Evolutionary conservation across 2,888 invertebrate genomes (phyloP).

Genomic region (Hedya salicella): DNA sequence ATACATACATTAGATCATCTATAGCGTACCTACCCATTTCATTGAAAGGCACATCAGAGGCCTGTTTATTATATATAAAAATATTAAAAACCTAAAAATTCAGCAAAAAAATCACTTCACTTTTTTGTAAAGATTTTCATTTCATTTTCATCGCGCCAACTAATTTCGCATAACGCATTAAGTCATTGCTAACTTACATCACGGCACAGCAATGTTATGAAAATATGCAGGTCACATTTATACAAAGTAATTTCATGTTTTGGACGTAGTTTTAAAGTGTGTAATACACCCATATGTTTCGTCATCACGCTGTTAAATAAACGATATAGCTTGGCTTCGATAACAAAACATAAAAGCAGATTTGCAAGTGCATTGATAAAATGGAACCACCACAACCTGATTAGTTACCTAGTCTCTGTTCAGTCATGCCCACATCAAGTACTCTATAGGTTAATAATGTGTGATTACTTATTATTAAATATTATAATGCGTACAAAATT

Average conservation of each 20-base stretch:
- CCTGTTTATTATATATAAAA: no score
- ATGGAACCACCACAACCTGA: constrained; percentile 4
- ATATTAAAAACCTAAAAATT: no score
- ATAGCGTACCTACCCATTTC: no score
- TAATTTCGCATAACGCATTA: no score
- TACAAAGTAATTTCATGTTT: constrained; percentile 6
- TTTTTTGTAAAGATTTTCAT: no score
- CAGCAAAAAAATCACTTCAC: no score
- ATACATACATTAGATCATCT: no score
- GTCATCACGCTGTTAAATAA: neutral
- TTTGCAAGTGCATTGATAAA: constrained; percentile 31
- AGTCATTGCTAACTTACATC: no score
- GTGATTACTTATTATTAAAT: no score
- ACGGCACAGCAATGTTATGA: neutral
- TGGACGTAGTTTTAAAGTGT: neutral
- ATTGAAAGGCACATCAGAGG: no score
- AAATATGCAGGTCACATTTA: constrained; percentile 9
- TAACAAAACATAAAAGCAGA: constrained; percentile 31
- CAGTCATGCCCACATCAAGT: neutral
- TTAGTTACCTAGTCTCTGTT: constrained; percentile 1
- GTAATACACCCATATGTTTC: neutral
- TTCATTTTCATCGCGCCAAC: no score
- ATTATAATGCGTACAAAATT: no score
- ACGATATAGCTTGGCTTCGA: constrained; percentile 20
- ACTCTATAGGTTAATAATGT: neutral